Evolutionary conservation across 2,113 vertebrate species (phyloP).

Genomic region (Brienomyrus brachyistius): DNA sequence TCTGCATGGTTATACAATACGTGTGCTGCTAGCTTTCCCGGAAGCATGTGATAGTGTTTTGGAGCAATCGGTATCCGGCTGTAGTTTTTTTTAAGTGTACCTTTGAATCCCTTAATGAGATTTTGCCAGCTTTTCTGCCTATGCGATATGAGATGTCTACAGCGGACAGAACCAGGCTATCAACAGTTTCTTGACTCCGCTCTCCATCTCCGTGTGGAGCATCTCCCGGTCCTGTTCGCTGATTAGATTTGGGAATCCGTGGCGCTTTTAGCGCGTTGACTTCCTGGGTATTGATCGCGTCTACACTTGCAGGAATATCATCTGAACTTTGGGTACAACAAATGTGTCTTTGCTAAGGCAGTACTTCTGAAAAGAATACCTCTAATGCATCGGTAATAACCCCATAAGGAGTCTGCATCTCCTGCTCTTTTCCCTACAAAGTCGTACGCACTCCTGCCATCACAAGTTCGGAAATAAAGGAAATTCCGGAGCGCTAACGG

Average conservation of each 20-base stretch:
- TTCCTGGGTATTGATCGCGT: slow-evolving; percentile 20
- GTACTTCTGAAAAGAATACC: slow-evolving; percentile 10
- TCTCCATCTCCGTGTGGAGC: not conserved
- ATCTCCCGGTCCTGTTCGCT: not conserved
- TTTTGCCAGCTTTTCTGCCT: not conserved
- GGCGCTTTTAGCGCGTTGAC: slow-evolving; percentile 19
- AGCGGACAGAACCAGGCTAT: not conserved
- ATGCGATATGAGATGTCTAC: not conserved
- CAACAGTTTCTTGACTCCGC: not conserved
- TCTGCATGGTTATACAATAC: not conserved
- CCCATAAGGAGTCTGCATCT: not conserved
- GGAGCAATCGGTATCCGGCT: not conserved
- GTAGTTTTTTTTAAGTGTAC: not conserved
- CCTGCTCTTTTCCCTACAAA: not conserved
- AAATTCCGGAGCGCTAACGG: not conserved
- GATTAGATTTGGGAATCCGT: slow-evolving; percentile 18
- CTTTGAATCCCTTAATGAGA: not conserved
- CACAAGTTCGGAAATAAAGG: not conserved
- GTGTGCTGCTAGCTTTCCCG: not conserved
- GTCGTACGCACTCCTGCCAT: not conserved
- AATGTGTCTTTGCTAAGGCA: not conserved
- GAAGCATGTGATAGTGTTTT: not conserved
- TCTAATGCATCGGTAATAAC: slow-evolving; percentile 16
- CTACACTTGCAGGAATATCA: slow-evolving; percentile 16
- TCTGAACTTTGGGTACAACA: slow-evolving; percentile 15